Conservation (phyloP, 2,797 vertebrate genomes). For the Sebastiscus albofasciatus region DNA sequence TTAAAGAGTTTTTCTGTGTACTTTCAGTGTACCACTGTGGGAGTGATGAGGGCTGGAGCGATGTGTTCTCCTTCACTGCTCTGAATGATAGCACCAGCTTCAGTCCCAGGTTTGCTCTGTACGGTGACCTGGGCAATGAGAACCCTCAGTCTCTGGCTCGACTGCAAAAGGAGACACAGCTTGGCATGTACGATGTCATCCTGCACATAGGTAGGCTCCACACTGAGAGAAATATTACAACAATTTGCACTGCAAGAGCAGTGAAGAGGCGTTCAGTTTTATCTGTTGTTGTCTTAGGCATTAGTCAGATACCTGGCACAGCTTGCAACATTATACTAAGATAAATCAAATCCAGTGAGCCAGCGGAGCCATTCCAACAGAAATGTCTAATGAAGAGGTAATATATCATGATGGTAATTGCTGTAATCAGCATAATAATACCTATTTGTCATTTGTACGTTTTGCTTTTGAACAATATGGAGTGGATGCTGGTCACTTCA, state of each 20-base stretch:
- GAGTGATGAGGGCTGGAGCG: constrained; percentile 87
- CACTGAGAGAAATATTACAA: not conserved
- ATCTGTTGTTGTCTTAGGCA: not conserved
- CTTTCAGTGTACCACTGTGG: constrained; percentile 90
- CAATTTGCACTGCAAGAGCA: not conserved
- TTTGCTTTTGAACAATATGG: not conserved
- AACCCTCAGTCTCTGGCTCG: constrained; percentile 91
- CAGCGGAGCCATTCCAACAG: constrained; percentile 9
- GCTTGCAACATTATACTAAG: not conserved
- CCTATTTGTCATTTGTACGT: constrained; percentile 2
- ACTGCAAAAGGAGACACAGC: constrained; percentile 87
- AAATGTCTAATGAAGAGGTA: not conserved
- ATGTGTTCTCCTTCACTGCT: constrained; percentile 84
- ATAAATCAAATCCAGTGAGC: constrained; percentile 10
- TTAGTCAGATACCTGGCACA: constrained; percentile 15
- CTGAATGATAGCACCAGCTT: constrained; percentile 82
- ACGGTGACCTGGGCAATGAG: constrained; percentile 90
- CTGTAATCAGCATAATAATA: constrained; percentile 20
- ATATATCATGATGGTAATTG: constrained; percentile 21
- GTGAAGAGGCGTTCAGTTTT: not conserved
- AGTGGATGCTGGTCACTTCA: not conserved
- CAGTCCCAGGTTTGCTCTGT: constrained; percentile 88
- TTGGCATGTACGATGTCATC: constrained; percentile 87
- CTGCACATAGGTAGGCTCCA: constrained; percentile 87
- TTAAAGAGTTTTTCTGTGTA: not conserved